A percentile compares a stretch with the other conserved stretches of the same genome.
These are phyloP conservation scores for Drosophila nigricruria DNA, from an alignment of 2,888 invertebrate genomes.

Conservation along the genomic window DNA sequence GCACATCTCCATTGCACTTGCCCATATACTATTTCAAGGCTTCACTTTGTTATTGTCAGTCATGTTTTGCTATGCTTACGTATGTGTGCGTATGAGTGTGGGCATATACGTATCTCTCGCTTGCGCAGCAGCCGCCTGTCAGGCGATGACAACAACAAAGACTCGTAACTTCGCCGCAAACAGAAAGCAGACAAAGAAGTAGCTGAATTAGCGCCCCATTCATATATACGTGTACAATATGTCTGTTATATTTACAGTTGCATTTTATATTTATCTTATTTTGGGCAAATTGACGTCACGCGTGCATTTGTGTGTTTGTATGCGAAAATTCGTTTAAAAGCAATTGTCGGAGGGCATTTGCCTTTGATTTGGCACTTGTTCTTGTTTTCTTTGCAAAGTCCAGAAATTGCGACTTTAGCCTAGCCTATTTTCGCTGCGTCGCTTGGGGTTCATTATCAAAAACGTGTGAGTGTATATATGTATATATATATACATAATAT, in stretches of 20 bases:
- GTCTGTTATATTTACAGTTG: slow-evolving; percentile 48
- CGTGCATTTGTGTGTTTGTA: slow-evolving; percentile 29
- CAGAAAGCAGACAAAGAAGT: slow-evolving; percentile 55
- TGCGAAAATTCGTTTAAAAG: slow-evolving; percentile 56
- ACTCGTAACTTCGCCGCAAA: slow-evolving; percentile 59
- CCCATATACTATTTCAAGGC: slow-evolving; percentile 63
- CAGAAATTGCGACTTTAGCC: slow-evolving; percentile 77
- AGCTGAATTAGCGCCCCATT: slow-evolving; percentile 36
- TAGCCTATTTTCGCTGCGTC: slow-evolving; percentile 51
- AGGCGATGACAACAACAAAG: slow-evolving; percentile 66
- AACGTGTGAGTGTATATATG: slow-evolving; percentile 28
- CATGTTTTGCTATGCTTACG: slow-evolving; percentile 56
- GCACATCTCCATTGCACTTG: slow-evolving; percentile 53
- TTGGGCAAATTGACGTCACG: slow-evolving; percentile 69
- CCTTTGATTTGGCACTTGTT: slow-evolving; percentile 52
- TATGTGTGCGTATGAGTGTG: slow-evolving; percentile 9
- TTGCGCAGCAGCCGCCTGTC: slow-evolving; percentile 50
- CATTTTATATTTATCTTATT: slow-evolving; percentile 60
- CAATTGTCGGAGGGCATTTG: slow-evolving; percentile 70
- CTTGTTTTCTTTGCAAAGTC: slow-evolving; percentile 54
- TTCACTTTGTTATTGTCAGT: slow-evolving; percentile 60
- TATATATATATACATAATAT: slow-evolving; percentile 19
- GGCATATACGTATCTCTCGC: slow-evolving; percentile 34
- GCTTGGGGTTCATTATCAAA: slow-evolving; percentile 63
- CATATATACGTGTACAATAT: slow-evolving; percentile 22